phyloP scores from a whole-genome alignment of 2,888 invertebrate genomes.

The Xanthorhoe spadicearia region DNA sequence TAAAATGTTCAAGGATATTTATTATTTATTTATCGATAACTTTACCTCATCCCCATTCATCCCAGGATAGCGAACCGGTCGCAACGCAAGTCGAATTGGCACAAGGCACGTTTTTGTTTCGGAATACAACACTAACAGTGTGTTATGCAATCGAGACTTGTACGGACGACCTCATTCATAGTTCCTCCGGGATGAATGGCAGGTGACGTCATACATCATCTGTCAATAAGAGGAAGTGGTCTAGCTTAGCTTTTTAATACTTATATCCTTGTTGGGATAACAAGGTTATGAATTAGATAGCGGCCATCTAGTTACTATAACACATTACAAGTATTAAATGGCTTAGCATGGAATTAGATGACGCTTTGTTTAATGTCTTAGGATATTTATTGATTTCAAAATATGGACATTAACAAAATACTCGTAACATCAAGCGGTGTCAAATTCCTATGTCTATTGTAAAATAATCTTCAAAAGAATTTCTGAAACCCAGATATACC shows the following conservation, averaged over 20 bases:
- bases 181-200: conserved; percentile 42
- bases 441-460: not conserved
- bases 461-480: not conserved
- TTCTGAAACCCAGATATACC: no score
- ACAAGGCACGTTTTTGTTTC: conserved; percentile 65
- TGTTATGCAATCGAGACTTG: conserved; percentile 43
- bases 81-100: conserved; percentile 67
- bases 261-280: no score
- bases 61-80: conserved; percentile 71
- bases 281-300: no score
- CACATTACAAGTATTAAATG: no score
- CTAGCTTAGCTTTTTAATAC: no score
- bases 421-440: no score
- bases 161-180: conserved; percentile 54
- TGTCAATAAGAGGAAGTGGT: not conserved
- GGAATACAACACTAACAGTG: conserved; percentile 39
- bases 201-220: not conserved
- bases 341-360: no score
- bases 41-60: conserved; percentile 50
- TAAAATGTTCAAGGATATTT: no score
- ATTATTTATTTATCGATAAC: not conserved
- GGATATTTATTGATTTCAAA: no score
- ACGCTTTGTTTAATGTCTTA: no score
- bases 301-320: no score
- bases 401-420: no score